A percentile compares a stretch with the other conserved stretches of the same genome.
phyloP scores from a whole-genome alignment of 2,888 invertebrate genomes.

The Alitta virens region DNA sequence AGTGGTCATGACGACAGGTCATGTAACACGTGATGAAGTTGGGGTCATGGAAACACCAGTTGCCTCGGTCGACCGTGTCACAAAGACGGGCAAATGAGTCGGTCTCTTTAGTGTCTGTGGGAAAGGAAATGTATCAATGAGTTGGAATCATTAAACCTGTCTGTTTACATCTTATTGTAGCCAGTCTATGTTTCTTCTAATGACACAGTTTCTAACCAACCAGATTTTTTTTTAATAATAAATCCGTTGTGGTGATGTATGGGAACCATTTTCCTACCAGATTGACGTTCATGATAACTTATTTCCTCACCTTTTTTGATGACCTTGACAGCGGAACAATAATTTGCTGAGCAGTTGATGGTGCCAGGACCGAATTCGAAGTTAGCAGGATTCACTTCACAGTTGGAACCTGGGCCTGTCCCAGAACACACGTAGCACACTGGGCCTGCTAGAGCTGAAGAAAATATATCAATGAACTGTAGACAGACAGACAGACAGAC shows the following conservation, averaged over 20 bases:
- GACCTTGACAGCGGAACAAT: slow-evolving; percentile 6
- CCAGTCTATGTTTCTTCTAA: too few relatives aligned
- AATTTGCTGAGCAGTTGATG: slow-evolving; percentile 3
- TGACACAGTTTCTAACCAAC: too few relatives aligned
- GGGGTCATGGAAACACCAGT: slow-evolving; percentile 16
- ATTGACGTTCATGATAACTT: too few relatives aligned
- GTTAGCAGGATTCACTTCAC: neutral
- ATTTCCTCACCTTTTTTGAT: neutral
- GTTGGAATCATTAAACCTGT: too few relatives aligned
- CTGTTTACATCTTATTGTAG: too few relatives aligned
- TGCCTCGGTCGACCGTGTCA: slow-evolving; percentile 6
- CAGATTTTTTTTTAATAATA: too few relatives aligned
- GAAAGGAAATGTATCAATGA: too few relatives aligned
- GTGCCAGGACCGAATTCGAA: neutral
- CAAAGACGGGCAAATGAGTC: slow-evolving; percentile 10
- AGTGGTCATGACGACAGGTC: slow-evolving; percentile 14
- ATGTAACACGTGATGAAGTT: slow-evolving; percentile 20
- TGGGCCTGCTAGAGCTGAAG: neutral
- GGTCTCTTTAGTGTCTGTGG: neutral
- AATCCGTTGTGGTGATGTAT: too few relatives aligned
- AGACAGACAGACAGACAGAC: too few relatives aligned
- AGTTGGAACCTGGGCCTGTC: neutral
- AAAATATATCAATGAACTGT: too few relatives aligned
- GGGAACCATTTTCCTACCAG: too few relatives aligned
- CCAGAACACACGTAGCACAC: slow-evolving; percentile 7